These are phyloP conservation scores for Aleadryas rufinucha DNA, from an alignment of 2,113 vertebrate genomes.

Conservation along the genomic window DNA sequence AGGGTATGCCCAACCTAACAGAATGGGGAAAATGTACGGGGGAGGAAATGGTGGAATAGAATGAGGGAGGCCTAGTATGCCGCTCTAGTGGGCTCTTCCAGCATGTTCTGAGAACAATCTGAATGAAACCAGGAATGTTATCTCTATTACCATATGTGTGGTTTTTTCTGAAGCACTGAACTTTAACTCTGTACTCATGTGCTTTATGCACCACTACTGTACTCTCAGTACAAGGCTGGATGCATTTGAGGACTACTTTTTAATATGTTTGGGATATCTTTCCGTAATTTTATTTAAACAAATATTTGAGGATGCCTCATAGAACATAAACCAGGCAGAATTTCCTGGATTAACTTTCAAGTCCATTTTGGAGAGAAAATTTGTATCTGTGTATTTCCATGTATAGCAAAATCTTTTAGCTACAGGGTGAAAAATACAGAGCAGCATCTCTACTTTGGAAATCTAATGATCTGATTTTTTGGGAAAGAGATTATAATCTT, in stretches of 20 bases:
- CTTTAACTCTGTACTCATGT: not conserved
- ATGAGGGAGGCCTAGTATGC: not conserved
- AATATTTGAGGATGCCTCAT: not conserved
- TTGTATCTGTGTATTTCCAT: not conserved
- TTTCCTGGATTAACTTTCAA: not conserved
- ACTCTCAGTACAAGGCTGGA: not conserved
- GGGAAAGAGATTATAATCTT: not conserved
- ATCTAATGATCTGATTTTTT: not conserved
- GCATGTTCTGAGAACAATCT: not conserved
- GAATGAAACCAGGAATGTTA: not conserved
- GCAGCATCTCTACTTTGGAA: not conserved
- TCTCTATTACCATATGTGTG: not conserved
- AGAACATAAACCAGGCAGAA: not conserved
- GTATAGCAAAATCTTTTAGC: not conserved
- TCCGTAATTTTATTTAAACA: not conserved
- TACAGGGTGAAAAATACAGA: not conserved
- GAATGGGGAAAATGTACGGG: not conserved
- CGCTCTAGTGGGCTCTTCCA: not conserved
- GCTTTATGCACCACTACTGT: not conserved
- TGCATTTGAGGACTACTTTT: not conserved
- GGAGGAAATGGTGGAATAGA: not conserved
- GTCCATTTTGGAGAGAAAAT: not conserved
- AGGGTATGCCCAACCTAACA: not conserved
- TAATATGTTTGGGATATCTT: not conserved
- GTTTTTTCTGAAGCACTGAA: not conserved